phyloP scores from a whole-genome alignment of 35 echinoderm and acorn worm species.

The Apostichopus californicus region DNA sequence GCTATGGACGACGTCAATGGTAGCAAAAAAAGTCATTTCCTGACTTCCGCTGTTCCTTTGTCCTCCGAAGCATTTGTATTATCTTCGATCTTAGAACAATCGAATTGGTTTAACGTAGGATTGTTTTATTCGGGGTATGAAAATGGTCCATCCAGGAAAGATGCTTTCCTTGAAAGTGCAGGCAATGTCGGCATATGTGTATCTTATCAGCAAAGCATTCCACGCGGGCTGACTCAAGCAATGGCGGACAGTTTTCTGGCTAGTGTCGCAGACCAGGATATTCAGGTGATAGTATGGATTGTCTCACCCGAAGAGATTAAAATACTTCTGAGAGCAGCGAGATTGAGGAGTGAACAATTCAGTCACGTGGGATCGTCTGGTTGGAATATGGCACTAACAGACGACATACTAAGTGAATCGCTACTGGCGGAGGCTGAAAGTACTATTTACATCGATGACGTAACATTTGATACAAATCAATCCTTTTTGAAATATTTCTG shows the following conservation, averaged over 20 bases:
- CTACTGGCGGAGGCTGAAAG: not conserved
- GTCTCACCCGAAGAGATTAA: not conserved
- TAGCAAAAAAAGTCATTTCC: not conserved
- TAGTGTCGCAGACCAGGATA: not conserved
- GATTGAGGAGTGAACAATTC: not conserved
- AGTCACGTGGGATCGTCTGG: not conserved
- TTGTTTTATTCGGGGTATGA: conserved; percentile 39
- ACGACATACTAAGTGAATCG: not conserved
- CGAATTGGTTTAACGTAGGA: conserved; percentile 48
- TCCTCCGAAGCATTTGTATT: conserved; percentile 18
- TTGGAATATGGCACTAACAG: not conserved
- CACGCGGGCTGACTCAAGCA: not conserved
- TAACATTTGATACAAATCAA: not conserved
- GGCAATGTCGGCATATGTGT: conserved; percentile 26
- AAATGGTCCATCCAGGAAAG: conserved; percentile 7
- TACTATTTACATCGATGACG: not conserved
- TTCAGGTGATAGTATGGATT: not conserved
- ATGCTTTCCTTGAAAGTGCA: conserved; percentile 20
- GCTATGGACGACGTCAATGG: not conserved
- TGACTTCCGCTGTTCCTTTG: conserved; percentile 43
- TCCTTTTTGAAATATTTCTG: not conserved
- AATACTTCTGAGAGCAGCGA: not conserved
- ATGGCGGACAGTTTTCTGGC: not conserved
- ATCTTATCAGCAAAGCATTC: not conserved
- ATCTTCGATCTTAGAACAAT: not conserved